These are phyloP conservation scores for Diplolepis rosae DNA, from an alignment of 2,888 invertebrate species.

Conservation along the genomic window DNA sequence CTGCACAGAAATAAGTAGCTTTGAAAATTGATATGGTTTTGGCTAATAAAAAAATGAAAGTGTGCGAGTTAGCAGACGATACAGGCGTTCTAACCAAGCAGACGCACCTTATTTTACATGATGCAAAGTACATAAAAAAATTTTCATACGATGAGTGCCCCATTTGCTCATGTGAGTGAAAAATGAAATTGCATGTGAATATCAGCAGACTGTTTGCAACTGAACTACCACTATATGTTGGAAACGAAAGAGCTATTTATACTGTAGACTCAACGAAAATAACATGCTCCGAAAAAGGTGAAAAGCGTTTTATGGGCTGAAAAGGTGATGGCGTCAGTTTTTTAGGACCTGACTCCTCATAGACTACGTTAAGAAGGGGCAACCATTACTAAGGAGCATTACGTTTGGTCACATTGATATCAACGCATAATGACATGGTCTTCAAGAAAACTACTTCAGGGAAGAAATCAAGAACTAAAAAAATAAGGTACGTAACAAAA, in stretches of 20 bases:
- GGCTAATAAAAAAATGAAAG: slow-evolving; percentile 58
- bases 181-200: slow-evolving; percentile 43
- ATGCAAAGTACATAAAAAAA: slow-evolving; percentile 52
- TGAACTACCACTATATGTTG: slow-evolving; percentile 21
- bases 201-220: slow-evolving; percentile 39
- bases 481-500: too few species aligned
- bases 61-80: slow-evolving; percentile 51
- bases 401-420: too few species aligned
- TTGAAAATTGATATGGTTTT: slow-evolving; percentile 58
- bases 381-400: slow-evolving; percentile 54
- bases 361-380: slow-evolving; percentile 59
- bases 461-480: too few species aligned
- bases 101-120: slow-evolving; percentile 43
- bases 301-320: slow-evolving; percentile 34
- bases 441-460: too few species aligned
- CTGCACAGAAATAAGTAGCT: too few species aligned
- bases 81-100: not conserved
- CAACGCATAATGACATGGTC: too few species aligned
- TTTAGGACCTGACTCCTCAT: slow-evolving; percentile 62
- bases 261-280: slow-evolving; percentile 19
- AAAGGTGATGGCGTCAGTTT: slow-evolving; percentile 55
- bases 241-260: slow-evolving; percentile 1
- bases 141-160: slow-evolving; percentile 57
- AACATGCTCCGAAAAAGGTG: slow-evolving; percentile 37
- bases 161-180: slow-evolving; percentile 54